Conservation (phyloP, 2,888 invertebrate species). For the Tenthredo notha region DNA sequence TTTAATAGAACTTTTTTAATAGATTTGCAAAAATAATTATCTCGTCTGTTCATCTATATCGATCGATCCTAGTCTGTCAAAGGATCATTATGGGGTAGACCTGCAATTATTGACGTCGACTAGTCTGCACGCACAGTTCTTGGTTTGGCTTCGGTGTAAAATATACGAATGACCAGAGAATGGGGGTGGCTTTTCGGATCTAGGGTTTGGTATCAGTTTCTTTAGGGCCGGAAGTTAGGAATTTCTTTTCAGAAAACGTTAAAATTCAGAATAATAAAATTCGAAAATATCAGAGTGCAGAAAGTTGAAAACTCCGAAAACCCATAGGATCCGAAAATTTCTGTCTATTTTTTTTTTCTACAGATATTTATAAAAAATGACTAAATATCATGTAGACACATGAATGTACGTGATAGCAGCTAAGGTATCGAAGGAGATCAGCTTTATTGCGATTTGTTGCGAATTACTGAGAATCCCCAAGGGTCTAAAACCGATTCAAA, state of each 20-base stretch:
- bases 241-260: too few species aligned
- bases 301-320: too few species aligned
- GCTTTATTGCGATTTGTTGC: background rate
- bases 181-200: too few species aligned
- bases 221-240: too few species aligned
- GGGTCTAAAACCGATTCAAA: background rate
- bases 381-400: too few species aligned
- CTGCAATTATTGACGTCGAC: background rate
- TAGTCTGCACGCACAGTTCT: slow-evolving; percentile 4
- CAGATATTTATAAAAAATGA: too few species aligned
- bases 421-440: background rate
- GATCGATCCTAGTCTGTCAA: background rate
- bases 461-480: background rate
- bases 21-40: background rate
- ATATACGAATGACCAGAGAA: background rate
- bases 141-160: background rate
- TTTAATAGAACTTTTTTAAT: background rate
- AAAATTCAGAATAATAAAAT: background rate
- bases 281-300: too few species aligned
- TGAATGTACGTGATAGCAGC: background rate
- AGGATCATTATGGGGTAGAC: background rate
- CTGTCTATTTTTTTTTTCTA: too few species aligned
- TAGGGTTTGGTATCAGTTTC: too few species aligned
- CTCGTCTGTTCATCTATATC: background rate
- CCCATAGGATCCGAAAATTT: too few species aligned